Conservation (phyloP, 2,797 vertebrate species). For the Chiroxiphia lanceolata region DNA sequence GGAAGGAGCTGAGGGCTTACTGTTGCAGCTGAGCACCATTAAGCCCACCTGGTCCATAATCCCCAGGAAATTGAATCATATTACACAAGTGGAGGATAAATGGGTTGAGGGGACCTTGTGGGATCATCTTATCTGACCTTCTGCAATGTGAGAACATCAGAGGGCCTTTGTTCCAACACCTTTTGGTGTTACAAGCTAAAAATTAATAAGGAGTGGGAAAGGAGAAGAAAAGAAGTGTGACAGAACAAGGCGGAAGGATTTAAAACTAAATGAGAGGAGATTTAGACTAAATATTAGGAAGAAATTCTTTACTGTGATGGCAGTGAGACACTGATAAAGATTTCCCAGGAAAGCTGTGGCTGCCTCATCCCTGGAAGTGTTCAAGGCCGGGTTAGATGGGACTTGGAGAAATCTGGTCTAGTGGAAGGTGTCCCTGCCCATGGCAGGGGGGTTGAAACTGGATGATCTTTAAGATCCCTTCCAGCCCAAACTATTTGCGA, state of each 20-base stretch:
- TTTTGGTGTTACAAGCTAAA: background rate
- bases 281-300: background rate
- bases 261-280: background rate
- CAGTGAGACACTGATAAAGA: background rate
- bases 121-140: background rate
- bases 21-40: slow-evolving; percentile 13
- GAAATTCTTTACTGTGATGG: background rate
- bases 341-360: background rate
- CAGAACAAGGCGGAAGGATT: background rate
- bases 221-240: background rate
- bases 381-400: fast-evolving
- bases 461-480: background rate
- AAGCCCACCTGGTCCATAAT: background rate
- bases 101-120: background rate
- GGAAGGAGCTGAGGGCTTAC: background rate
- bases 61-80: background rate
- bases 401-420: background rate
- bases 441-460: background rate
- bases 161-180: background rate
- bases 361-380: background rate
- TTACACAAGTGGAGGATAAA: background rate
- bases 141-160: background rate
- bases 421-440: background rate
- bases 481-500: background rate
- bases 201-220: background rate